A percentile compares a stretch with the other conserved stretches of the same genome.
phyloP scores from a whole-genome alignment of 2,888 invertebrate species.

The Urechis unicinctus region DNA sequence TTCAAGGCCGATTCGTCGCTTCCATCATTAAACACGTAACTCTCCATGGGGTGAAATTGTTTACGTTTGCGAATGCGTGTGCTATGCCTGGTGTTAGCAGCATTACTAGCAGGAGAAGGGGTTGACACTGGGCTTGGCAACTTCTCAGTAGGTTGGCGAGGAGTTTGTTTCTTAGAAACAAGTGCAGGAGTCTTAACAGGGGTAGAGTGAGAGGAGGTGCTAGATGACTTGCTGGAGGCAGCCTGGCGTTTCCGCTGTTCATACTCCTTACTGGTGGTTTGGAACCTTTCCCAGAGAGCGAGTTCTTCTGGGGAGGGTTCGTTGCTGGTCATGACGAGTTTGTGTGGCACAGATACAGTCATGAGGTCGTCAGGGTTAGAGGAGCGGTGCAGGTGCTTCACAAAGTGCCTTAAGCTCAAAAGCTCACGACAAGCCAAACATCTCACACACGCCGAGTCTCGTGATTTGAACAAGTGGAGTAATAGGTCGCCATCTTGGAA shows the following conservation, averaged over 20 bases:
- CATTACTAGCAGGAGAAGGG: background rate
- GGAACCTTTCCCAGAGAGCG: constrained; percentile 7
- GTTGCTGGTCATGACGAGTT: constrained; percentile 27
- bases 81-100: constrained; percentile 26
- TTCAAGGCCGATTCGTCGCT: background rate
- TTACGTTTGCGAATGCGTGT: constrained; percentile 39
- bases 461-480: constrained; percentile 28
- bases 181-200: background rate
- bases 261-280: background rate
- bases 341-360: constrained; percentile 26
- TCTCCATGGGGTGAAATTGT: constrained; percentile 43
- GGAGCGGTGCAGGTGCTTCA: constrained; percentile 37
- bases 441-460: constrained; percentile 33
- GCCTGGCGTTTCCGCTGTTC: background rate
- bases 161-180: no score
- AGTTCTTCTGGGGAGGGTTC: constrained; percentile 17
- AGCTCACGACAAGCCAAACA: constrained; percentile 39
- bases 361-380: constrained; percentile 28
- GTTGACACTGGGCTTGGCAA: background rate
- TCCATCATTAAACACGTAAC: constrained; percentile 29
- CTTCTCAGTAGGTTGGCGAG: background rate
- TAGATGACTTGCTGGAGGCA: background rate
- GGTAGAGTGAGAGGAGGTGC: background rate
- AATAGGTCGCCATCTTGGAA: constrained; percentile 31
- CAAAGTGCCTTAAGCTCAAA: constrained; percentile 34